Conservation (phyloP, 2,113 vertebrate genomes). For the Stigmatopora nigra region DNA sequence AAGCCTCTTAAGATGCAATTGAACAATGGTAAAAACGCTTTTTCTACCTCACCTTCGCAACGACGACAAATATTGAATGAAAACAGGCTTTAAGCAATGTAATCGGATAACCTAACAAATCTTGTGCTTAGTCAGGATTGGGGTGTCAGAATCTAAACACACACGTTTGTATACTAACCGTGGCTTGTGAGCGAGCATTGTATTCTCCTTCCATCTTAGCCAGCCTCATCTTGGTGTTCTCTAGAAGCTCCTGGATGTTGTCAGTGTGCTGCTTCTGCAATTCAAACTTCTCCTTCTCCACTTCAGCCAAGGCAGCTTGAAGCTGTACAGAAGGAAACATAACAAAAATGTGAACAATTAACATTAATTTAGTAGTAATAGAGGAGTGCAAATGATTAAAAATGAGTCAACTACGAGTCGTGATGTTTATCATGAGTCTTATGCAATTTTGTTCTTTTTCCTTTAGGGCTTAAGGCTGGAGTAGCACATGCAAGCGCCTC, state of each 20-base stretch:
- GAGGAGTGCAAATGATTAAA: background rate
- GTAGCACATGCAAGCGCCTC: conserved; percentile 28
- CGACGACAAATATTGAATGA: background rate
- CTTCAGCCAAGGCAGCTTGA: conserved; percentile 74
- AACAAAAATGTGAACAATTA: background rate
- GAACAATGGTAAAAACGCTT: background rate
- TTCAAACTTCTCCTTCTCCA: conserved; percentile 90
- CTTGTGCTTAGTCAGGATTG: background rate
- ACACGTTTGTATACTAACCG: conserved; percentile 66
- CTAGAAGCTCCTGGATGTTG: conserved; percentile 82
- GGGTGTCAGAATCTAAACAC: conserved; percentile 4
- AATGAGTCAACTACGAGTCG: background rate
- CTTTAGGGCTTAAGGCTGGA: conserved; percentile 31
- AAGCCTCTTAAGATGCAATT: background rate
- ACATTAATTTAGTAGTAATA: background rate
- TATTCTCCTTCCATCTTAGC: conserved; percentile 84
- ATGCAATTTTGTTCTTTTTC: conserved; percentile 32
- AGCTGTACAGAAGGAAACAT: conserved; percentile 63
- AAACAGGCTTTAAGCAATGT: conserved; percentile 1
- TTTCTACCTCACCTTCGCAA: background rate
- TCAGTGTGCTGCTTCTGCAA: conserved; percentile 83
- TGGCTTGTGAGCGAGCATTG: conserved; percentile 69
- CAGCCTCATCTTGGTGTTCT: conserved; percentile 81
- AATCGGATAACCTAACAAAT: background rate
- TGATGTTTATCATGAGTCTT: conserved; percentile 16